phyloP scores from a whole-genome alignment of 2,888 invertebrate species.

The Xanthia togata region DNA sequence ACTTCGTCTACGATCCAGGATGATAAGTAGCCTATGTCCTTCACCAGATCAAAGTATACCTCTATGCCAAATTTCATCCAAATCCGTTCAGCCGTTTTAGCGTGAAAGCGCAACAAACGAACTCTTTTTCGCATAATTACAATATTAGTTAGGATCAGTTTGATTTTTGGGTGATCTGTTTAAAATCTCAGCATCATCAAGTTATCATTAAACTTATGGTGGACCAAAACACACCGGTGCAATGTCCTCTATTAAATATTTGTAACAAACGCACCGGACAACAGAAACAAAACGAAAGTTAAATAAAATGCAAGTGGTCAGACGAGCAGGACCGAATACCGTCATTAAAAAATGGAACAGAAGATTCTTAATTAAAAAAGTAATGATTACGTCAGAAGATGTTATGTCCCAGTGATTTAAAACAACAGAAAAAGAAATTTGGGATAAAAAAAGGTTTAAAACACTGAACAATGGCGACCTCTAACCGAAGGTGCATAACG shows the following conservation, averaged over 20 bases:
- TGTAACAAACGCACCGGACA: conserved; percentile 4
- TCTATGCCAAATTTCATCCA: too few species aligned
- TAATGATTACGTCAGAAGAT: conserved; percentile 5
- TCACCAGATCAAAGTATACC: too few species aligned
- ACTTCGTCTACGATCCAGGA: too few species aligned
- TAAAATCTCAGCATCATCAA: background rate
- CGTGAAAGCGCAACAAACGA: too few species aligned
- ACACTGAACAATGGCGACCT: conserved; percentile 22
- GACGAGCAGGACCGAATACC: background rate
- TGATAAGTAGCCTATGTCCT: too few species aligned
- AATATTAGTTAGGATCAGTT: too few species aligned
- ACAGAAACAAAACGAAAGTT: conserved; percentile 8
- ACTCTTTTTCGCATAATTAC: too few species aligned
- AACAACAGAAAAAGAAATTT: conserved; percentile 16
- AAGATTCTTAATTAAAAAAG: conserved; percentile 31
- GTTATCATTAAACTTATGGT: background rate
- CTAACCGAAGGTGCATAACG: conserved; percentile 12
- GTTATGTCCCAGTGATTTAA: conserved; percentile 25
- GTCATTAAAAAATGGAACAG: conserved; percentile 15
- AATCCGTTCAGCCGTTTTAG: too few species aligned
- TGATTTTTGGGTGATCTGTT: background rate
- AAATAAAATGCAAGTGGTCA: conserved; percentile 7
- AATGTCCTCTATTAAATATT: conserved; percentile 16
- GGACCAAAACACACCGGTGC: background rate
- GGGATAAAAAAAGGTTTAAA: background rate